phyloP scores from a whole-genome alignment of 2,888 invertebrate species.

The Netelia virgata region DNA sequence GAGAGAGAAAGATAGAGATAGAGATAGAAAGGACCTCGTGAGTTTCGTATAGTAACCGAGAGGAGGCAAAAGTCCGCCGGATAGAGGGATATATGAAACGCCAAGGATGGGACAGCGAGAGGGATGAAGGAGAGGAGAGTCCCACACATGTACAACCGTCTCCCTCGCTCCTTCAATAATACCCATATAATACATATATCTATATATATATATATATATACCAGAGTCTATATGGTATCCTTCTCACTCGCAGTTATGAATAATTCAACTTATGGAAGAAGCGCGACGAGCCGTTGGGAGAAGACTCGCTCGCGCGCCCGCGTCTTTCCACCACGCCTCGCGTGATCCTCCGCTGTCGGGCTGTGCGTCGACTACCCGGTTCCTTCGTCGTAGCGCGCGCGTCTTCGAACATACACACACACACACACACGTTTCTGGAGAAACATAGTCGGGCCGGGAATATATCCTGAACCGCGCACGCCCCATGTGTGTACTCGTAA shows the following conservation, averaged over 20 bases:
- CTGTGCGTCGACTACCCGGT: conserved; percentile 56
- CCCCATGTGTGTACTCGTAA: conserved; percentile 17
- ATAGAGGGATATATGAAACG: conserved; percentile 54
- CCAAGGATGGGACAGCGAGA: conserved; percentile 57
- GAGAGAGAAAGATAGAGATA: conserved; percentile 38
- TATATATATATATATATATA: background rate
- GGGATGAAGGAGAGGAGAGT: conserved; percentile 44
- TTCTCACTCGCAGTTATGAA: conserved; percentile 75
- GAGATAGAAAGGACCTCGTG: conserved; percentile 54
- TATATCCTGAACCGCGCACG: conserved; percentile 22
- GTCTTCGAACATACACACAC: conserved; percentile 24
- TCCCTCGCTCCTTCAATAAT: conserved; percentile 27
- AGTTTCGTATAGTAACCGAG: conserved; percentile 70
- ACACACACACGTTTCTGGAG: conserved; percentile 32
- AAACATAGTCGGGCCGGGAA: background rate
- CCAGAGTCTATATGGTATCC: conserved; percentile 9
- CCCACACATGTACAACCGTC: conserved; percentile 47
- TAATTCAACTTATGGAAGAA: conserved; percentile 80
- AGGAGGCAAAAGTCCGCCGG: conserved; percentile 71
- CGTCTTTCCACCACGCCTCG: conserved; percentile 77
- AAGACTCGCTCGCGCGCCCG: conserved; percentile 70
- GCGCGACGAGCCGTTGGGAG: conserved; percentile 77
- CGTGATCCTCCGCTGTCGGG: conserved; percentile 76
- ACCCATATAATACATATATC: no score
- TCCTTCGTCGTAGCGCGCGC: conserved; percentile 52